Evolutionary conservation across 1,140 invertebrate genomes (phyloP).

Genomic region (Drosophila albomicans): DNA sequence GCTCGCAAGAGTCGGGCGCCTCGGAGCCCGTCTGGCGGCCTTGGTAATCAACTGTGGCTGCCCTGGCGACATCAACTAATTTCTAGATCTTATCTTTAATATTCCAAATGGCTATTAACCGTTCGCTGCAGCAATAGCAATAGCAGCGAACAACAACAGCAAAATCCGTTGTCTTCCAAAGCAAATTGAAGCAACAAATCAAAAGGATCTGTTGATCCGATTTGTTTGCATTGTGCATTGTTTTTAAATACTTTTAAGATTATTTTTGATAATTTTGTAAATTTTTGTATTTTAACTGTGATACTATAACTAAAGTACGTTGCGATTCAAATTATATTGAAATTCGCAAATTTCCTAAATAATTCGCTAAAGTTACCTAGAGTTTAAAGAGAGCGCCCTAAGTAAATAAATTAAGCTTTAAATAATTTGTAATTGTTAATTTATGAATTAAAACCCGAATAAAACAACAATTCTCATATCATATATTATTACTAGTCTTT

Average conservation of each 20-base stretch:
- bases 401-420: slow-evolving; percentile 68
- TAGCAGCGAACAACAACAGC: slow-evolving; percentile 52
- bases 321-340: slow-evolving; percentile 40
- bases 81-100: slow-evolving; percentile 67
- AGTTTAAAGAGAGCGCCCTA: slow-evolving; percentile 25
- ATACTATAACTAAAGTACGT: slow-evolving; percentile 65
- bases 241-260: slow-evolving; percentile 68
- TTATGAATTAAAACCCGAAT: slow-evolving; percentile 56
- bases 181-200: slow-evolving; percentile 57
- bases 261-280: slow-evolving; percentile 41
- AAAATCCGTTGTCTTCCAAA: slow-evolving; percentile 80
- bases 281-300: slow-evolving; percentile 69
- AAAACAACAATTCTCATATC: slow-evolving; percentile 45
- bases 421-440: slow-evolving; percentile 78
- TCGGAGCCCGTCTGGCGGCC: slow-evolving; percentile 80
- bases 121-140: slow-evolving; percentile 38
- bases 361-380: slow-evolving; percentile 56
- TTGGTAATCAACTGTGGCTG: slow-evolving; percentile 60
- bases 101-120: slow-evolving; percentile 70
- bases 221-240: slow-evolving; percentile 51
- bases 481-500: slow-evolving; percentile 13
- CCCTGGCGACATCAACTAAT: slow-evolving; percentile 32
- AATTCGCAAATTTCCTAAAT: slow-evolving; percentile 56
- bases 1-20: slow-evolving; percentile 71
- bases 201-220: slow-evolving; percentile 7